Conservation (phyloP, 1,140 invertebrate genomes). For the Sweltsa coloradensis region DNA sequence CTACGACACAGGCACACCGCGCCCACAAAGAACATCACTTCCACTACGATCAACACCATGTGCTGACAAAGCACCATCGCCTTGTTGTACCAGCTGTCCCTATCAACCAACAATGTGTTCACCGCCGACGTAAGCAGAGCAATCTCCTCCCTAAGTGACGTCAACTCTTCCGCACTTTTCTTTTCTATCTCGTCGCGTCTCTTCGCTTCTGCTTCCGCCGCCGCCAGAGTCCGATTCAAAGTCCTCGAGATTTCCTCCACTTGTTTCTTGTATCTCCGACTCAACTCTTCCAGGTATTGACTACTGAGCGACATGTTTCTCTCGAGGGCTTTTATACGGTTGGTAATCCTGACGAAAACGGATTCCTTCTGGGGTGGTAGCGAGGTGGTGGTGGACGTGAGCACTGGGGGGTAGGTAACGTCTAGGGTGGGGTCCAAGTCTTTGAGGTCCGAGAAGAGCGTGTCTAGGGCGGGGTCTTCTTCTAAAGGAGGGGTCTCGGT, state of each 20-base stretch:
- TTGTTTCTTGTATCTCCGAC: constrained; percentile 87
- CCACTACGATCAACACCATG: constrained; percentile 34
- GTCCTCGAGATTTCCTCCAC: constrained; percentile 87
- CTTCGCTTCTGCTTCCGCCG: constrained; percentile 58
- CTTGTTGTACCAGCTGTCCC: constrained; percentile 46
- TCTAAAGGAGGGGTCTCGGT: too few relatives aligned
- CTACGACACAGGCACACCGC: constrained; percentile 35
- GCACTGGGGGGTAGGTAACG: constrained; percentile 20
- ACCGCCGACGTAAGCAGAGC: constrained; percentile 39
- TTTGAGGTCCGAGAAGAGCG: constrained; percentile 35
- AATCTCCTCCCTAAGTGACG: constrained; percentile 43
- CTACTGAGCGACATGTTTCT: constrained; percentile 91
- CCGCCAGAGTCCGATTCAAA: constrained; percentile 65
- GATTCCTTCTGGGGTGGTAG: constrained; percentile 70
- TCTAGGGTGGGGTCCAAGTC: constrained; percentile 25
- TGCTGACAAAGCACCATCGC: constrained; percentile 37
- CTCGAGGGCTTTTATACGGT: constrained; percentile 90
- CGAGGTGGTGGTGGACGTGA: constrained; percentile 8
- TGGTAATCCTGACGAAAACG: constrained; percentile 86
- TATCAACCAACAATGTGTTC: constrained; percentile 44
- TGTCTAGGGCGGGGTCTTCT: constrained; percentile 33
- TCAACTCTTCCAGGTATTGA: constrained; percentile 91
- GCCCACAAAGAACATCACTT: constrained; percentile 35
- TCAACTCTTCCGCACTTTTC: constrained; percentile 47
- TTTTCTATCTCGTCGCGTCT: constrained; percentile 55